Base-by-base conservation (phyloP, 2,113 vertebrate species). In the Panthera tigris region DNA sequence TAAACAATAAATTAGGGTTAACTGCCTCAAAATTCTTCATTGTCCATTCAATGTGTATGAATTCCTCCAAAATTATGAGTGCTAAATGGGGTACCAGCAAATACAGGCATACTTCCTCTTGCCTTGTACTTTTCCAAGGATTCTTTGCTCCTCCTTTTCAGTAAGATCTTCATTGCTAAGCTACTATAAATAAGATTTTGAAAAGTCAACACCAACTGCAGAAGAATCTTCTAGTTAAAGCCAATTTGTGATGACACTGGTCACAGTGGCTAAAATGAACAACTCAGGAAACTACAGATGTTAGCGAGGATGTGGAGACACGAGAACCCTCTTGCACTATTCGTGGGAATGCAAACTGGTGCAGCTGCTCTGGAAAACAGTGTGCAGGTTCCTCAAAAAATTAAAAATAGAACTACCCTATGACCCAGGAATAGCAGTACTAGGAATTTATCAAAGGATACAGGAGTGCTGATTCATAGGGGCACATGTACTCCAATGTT, bases 191-290 rank as follows among this genome's bases (percentile, higher is more conserved):
- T 29, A 89, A 68, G 33, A 90, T 66, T 91, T 61, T 89, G 39
- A 61, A 95, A 94, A 93, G 29, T 76, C 48, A 89, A 81, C 48
- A 84, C 36, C 19, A 91, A 68, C 33, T 91, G 31, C 68, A 50
- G 19, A 21, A 88, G 23, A 91, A 88, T 55, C 45, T 93, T 83
- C 52, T 68, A 74, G 74, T 57, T 71, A 93, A 89, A 95, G 86
- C 14, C 65, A 84, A 88, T 74, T 52, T 83, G 21, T 95, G 61
- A 68, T 7, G 16, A 45, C 45, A 45, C 45, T 45, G 45, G 45
- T 45, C 45, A 45, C 45, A 45, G 45, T 45, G 45, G 45, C 45
- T 45, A 45, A 45, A 45, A 45, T 45, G 45, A 45, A 45, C 45
- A 45, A 45, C 45, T 45, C 45, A 45, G 8, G 45, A 45, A 45